Evolutionary conservation across 2,888 invertebrate species (phyloP), one percentile per base, ranked within the genome.

Genomic region (Trichogramma dendrolimi): DNA sequence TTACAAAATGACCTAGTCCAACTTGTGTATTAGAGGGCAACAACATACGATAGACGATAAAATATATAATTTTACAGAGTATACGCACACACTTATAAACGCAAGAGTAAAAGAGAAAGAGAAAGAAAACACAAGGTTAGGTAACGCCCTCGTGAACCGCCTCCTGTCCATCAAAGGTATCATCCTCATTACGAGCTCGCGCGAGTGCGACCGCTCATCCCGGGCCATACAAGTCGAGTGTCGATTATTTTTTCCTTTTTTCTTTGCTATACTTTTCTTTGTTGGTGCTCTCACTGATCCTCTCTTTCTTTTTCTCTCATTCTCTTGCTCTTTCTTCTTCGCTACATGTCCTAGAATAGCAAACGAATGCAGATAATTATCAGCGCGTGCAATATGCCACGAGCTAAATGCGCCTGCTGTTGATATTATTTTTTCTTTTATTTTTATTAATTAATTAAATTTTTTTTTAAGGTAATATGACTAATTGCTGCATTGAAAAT

Each of bases 121-220:
- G 65, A 65, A 51, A 62, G 43, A 62, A 58, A 57, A 54, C 68
- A 66, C 55, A 71, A 70, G 66, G 67, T 61, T 69, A 69, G 71
- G 71, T 70, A 73, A 74, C 74, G 71, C 71, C 72, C 73, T 73
- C 69, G 63, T 69, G 70, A 66, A 73, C 27, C 75, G 75, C 76
- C 76, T 73, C 75, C 75, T 73, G 76, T 76, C 76, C 73, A 69
- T 76, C 75, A 75, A 27, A 68, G 55, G 67, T 67, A 67, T 73
- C 73, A 73, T 73, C 68, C 70, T 68, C 67, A 67, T 67, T 68
- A 67, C 54, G 67, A 66, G 71, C 66, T 71, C 70, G 46, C 2
- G 8, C 8, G 8, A 10, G n/a, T 3, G 10, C 46, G n/a, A 46
- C n/a, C n/a, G 10, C 10, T 46, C 8, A 46, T 46, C 8, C 46